Percentiles rank a stretch among this genome's conserved stretches.
Evolutionary conservation across 2,113 vertebrate species (phyloP).

Genomic region (Rhegmatorhina hoffmannsi): DNA sequence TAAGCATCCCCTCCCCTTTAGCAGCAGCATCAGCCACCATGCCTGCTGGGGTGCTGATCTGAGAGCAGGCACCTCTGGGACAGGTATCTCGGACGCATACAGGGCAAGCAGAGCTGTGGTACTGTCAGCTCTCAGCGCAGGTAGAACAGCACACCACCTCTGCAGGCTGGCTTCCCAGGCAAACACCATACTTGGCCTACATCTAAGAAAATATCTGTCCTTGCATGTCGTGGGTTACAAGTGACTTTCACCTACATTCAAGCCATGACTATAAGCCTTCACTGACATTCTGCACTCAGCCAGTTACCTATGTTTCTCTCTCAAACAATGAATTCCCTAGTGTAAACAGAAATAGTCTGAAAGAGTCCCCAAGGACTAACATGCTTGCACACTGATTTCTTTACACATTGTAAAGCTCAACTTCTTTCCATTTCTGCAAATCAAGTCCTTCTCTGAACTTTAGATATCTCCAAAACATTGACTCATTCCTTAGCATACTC

Average conservation of each 20-base stretch:
- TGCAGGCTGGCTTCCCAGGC: neutral
- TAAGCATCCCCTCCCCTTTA: neutral
- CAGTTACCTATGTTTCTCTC: neutral
- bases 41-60: neutral
- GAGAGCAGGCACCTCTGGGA: neutral
- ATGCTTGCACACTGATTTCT: neutral
- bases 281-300: neutral
- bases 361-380: neutral
- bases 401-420: neutral
- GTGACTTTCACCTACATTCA: rapidly evolving
- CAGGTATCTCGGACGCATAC: rapidly evolving
- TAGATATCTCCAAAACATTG: neutral
- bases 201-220: neutral
- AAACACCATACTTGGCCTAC: neutral
- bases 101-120: neutral
- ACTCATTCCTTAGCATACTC: neutral
- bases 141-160: neutral
- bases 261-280: neutral
- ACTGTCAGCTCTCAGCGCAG: neutral
- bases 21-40: neutral
- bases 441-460: neutral
- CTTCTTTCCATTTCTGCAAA: neutral
- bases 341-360: neutral
- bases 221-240: neutral
- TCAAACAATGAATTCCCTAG: neutral